phyloP scores from a whole-genome alignment of 2,888 invertebrate genomes.

The Noctua fimbriata region DNA sequence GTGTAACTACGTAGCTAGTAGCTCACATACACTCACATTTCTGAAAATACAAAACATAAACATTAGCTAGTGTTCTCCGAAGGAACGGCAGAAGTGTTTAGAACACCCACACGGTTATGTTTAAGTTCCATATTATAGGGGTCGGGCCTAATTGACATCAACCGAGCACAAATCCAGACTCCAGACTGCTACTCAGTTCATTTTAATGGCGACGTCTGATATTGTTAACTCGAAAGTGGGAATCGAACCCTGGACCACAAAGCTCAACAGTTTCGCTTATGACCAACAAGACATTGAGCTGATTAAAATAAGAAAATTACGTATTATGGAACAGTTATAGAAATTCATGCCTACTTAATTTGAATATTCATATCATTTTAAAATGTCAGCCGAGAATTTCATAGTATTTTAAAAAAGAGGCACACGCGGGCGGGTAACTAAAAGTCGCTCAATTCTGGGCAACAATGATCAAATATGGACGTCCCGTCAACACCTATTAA shows the following conservation, averaged over 20 bases:
- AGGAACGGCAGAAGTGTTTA: neutral
- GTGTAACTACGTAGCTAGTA: too few relatives aligned
- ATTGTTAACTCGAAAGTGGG: neutral
- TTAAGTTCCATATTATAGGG: neutral
- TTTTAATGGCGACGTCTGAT: too few relatives aligned
- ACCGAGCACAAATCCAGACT: neutral
- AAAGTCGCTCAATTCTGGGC: neutral
- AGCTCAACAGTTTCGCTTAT: neutral
- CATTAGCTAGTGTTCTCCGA: neutral
- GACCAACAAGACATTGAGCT: neutral
- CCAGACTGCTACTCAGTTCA: too few relatives aligned
- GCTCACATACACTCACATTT: too few relatives aligned
- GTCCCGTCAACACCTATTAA: neutral
- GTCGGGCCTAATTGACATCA: neutral
- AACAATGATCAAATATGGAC: neutral
- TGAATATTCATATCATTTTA: constrained; percentile 12
- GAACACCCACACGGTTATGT: neutral
- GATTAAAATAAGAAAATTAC: neutral
- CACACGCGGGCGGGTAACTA: constrained; percentile 26
- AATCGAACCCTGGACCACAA: neutral
- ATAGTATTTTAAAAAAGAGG: neutral
- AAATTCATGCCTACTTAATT: constrained; percentile 12
- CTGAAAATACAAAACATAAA: neutral
- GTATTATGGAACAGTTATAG: neutral
- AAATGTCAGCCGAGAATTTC: constrained; percentile 11